These are phyloP conservation scores for Parapristionchus giblindavisi DNA, from an alignment of 2,888 invertebrate genomes.

Conservation along the genomic window DNA sequence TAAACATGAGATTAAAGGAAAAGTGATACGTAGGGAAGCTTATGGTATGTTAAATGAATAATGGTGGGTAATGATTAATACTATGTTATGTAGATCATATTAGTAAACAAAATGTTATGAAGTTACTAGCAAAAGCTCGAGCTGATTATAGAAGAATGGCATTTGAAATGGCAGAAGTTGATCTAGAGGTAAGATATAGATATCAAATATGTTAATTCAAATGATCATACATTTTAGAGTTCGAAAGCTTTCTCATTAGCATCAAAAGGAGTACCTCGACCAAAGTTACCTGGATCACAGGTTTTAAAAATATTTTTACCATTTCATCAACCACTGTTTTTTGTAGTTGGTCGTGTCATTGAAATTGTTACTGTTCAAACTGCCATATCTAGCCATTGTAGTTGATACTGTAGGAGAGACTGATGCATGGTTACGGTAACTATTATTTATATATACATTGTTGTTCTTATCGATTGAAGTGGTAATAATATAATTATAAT, in stretches of 20 bases:
- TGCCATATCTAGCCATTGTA: conserved; percentile 87
- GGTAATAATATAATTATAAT: not conserved
- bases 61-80: not conserved
- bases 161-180: conserved; percentile 76
- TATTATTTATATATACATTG: too few species aligned
- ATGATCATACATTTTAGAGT: conserved; percentile 71
- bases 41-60: conserved; percentile 45
- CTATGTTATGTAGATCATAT: conserved; percentile 75
- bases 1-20: conserved; percentile 49
- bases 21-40: conserved; percentile 42
- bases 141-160: conserved; percentile 58
- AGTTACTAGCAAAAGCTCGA: conserved; percentile 75
- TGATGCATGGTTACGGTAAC: conserved; percentile 76
- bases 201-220: not conserved
- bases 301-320: conserved; percentile 70
- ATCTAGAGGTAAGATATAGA: conserved; percentile 75
- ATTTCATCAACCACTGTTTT: not conserved
- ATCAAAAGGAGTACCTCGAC: conserved; percentile 82
- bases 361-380: conserved; percentile 82
- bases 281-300: conserved; percentile 78
- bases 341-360: conserved; percentile 71
- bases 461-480: not conserved
- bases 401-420: conserved; percentile 87
- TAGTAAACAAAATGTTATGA: conserved; percentile 78
- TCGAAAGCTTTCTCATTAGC: conserved; percentile 91